These are phyloP conservation scores for Gastracanthus pulcherrimus DNA, from an alignment of 2,888 invertebrate genomes.

Conservation along the genomic window DNA sequence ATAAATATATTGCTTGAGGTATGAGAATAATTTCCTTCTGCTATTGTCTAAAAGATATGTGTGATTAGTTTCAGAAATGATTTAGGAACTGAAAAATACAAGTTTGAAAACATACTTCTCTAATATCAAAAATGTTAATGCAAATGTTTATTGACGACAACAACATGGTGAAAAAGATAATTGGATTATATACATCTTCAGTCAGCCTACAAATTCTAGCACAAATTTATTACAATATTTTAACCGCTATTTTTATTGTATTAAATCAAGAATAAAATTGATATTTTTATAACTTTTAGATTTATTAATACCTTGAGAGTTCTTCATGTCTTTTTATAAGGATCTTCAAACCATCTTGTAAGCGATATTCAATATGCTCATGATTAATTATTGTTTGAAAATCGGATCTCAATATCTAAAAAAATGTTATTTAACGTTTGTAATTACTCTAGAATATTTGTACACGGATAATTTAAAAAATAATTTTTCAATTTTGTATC, in stretches of 20 bases:
- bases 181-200: background rate
- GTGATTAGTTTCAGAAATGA: too few relatives aligned
- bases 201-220: background rate
- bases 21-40: background rate
- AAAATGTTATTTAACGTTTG: background rate
- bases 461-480: too few relatives aligned
- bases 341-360: background rate
- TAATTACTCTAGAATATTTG: too few relatives aligned
- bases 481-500: too few relatives aligned
- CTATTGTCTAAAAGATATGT: too few relatives aligned
- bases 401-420: background rate
- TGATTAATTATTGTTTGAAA: background rate
- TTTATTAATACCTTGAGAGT: slow-evolving; percentile 2
- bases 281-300: too few relatives aligned
- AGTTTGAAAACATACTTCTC: background rate
- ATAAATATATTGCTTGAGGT: background rate
- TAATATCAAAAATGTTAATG: background rate
- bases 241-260: too few relatives aligned
- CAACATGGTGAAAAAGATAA: background rate
- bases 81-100: background rate
- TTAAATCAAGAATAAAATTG: too few relatives aligned
- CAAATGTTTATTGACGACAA: background rate
- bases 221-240: background rate
- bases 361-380: background rate
- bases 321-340: slow-evolving; percentile 2